A percentile compares a stretch with the other conserved stretches of the same genome.
Evolutionary conservation across 2,113 vertebrate species (phyloP).

Genomic region (Paracanthobrama guichenoti): DNA sequence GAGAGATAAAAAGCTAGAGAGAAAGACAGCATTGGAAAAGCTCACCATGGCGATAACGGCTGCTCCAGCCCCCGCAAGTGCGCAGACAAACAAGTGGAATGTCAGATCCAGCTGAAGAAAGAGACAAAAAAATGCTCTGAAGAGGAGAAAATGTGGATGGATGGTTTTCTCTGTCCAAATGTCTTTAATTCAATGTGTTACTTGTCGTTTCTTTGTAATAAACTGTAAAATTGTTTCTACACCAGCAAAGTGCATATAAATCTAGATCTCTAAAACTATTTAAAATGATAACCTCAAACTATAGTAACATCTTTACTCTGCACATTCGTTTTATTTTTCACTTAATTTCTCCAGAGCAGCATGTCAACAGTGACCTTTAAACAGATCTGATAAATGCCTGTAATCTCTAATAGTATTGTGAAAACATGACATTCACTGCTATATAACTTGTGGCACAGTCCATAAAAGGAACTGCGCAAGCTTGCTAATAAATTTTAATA

Average conservation of each 20-base stretch:
- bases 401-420: not conserved
- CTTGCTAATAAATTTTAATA: not conserved
- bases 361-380: too few species aligned
- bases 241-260: too few species aligned
- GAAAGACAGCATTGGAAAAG: not conserved
- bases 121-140: constrained; percentile 30
- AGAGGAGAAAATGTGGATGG: not conserved
- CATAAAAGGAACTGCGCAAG: not conserved
- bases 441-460: not conserved
- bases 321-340: too few species aligned
- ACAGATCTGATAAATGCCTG: too few species aligned
- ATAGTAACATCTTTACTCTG: not conserved
- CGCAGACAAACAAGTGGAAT: constrained; percentile 97
- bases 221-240: too few species aligned
- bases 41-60: constrained; percentile 98
- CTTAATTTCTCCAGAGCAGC: too few species aligned
- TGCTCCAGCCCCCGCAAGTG: constrained; percentile 94
- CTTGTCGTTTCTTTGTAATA: too few species aligned
- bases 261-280: not conserved
- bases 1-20: not conserved
- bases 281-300: not conserved
- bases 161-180: not conserved
- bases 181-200: too few species aligned
- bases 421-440: not conserved
- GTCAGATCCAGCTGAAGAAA: constrained; percentile 92